phyloP scores from a whole-genome alignment of 2,113 vertebrate species.

The Prolemur simus region DNA sequence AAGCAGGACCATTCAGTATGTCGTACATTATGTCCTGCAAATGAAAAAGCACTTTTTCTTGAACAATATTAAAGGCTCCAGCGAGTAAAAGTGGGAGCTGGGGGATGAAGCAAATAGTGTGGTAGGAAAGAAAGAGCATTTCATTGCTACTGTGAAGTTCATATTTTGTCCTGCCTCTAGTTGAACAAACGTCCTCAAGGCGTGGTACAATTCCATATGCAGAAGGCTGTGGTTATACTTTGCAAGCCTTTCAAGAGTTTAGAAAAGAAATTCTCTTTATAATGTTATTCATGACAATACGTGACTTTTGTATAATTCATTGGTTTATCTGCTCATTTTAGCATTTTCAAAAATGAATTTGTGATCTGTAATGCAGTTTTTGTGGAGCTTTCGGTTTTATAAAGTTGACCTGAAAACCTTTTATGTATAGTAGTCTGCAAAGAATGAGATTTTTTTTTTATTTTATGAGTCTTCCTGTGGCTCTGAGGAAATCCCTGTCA shows the following conservation, averaged over 20 bases:
- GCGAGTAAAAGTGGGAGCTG: neutral
- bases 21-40: neutral
- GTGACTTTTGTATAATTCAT: neutral
- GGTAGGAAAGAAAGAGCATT: neutral
- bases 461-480: conserved; percentile 2
- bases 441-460: conserved; percentile 17
- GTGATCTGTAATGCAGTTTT: neutral
- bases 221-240: neutral
- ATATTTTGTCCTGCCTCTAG: neutral
- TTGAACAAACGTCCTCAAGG: conserved; percentile 29
- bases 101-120: neutral
- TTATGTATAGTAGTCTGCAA: neutral
- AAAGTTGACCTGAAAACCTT: conserved; percentile 28
- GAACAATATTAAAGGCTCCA: conserved; percentile 29
- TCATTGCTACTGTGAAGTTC: conserved; percentile 28
- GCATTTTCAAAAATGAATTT: conserved; percentile 41
- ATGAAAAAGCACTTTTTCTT: conserved; percentile 27
- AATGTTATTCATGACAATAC: neutral
- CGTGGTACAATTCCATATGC: neutral
- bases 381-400: conserved; percentile 9
- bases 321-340: conserved; percentile 40
- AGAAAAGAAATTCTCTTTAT: neutral
- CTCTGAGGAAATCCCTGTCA: conserved; percentile 9
- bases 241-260: conserved; percentile 13
- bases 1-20: conserved; percentile 28